Percentiles rank a stretch among this genome's conserved stretches.
Evolutionary conservation across 2,797 vertebrate genomes (phyloP).

Genomic region (Falco columbarius): DNA sequence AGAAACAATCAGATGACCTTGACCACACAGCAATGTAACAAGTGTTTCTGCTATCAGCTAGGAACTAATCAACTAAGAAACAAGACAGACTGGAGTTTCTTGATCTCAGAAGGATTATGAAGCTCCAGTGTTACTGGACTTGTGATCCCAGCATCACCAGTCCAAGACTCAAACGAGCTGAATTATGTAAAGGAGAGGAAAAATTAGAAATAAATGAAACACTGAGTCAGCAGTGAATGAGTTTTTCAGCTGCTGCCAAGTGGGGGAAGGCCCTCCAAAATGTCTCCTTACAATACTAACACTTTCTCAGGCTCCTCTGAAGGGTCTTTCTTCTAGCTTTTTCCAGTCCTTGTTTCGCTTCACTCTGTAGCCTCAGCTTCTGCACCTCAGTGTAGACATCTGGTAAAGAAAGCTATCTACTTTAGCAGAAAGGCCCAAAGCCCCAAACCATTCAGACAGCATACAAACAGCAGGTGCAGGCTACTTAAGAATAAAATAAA

Average conservation of each 20-base stretch:
- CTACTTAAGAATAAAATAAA: too few species aligned
- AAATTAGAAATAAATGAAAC: neutral
- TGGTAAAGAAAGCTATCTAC: neutral
- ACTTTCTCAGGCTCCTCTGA: neutral
- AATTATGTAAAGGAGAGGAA: neutral
- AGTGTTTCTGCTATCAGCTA: neutral
- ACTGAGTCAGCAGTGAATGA: neutral
- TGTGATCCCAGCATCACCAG: too few species aligned
- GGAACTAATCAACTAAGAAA: neutral
- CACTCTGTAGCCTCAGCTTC: neutral
- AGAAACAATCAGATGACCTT: neutral
- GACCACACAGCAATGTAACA: too few species aligned
- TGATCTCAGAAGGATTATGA: fast-evolving
- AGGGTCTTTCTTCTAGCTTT: neutral
- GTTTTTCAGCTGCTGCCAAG: neutral
- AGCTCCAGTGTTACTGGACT: fast-evolving
- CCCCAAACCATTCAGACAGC: fast-evolving
- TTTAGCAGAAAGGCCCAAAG: neutral
- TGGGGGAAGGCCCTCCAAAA: neutral
- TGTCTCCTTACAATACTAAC: neutral
- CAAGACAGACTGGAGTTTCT: neutral
- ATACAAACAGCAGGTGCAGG: too few species aligned
- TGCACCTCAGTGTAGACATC: neutral
- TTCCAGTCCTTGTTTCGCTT: neutral
- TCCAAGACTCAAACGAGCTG: too few species aligned